Base-by-base conservation (phyloP, 2,797 vertebrate genomes). In the Leptoclinus maculatus region DNA sequence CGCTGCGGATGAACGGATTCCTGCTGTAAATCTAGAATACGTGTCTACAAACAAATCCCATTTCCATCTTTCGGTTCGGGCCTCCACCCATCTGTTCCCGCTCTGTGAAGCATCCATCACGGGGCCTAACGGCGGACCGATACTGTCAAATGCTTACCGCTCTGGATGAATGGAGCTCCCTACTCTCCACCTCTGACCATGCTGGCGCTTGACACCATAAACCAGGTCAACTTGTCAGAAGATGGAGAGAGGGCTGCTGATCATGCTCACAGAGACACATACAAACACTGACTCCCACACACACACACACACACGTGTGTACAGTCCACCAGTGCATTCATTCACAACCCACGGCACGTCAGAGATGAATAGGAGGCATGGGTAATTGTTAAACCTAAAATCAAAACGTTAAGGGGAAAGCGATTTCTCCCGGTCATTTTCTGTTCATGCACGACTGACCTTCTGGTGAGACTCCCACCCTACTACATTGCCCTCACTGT, bases 141-240 rank as follows among this genome's bases (percentile, higher is more conserved):
- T 88, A 77, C 80, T 90, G 91, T 93, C 88, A 84, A 68, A 78
- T 0, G 51, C 73, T 34, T 53, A 47, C 73, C 34, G 8, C 73
- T 65, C 62, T 34, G 80, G 80, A 89, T 85, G 74, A 88, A 91
- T 82, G 76, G 83, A 66, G 74, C 77, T 63, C 78, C 78, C 76
- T 43, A 32, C 78, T 78, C 78, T 29, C 78, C 84, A 69, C 75
- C 82, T 59, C 81, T 64, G 85, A 87, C 85, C 82, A 47, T 5
- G 79, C 83, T 23, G 47, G 80, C 39, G 23, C 66, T 92, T 92
- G 90, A 93, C 91, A 88, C 83, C 43, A 69, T 76, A 93, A 92
- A 90, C 82, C 88, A 90, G 91, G 90, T 93, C 89, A 92, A 90
- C 79, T 51, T 80, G 53, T 74, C 69, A 36, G 59, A 90, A 84